Evolutionary conservation across 2,113 vertebrate species (phyloP).

Genomic region (Aspiorhynchus laticeps): DNA sequence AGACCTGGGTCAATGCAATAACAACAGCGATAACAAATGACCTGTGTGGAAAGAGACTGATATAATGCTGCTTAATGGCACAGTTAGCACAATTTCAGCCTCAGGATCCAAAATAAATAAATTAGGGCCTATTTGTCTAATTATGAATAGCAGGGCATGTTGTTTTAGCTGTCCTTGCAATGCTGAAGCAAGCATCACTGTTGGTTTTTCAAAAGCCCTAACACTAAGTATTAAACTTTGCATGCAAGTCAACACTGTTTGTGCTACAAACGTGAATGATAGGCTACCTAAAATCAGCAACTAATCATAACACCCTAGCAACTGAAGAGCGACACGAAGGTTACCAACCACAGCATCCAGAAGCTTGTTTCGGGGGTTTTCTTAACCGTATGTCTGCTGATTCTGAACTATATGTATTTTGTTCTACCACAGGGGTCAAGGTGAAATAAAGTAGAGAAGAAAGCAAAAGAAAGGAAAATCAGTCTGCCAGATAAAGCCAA

Average conservation of each 20-base stretch:
- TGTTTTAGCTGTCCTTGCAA: background rate
- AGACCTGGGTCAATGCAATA: slow-evolving; percentile 40
- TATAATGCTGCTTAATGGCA: slow-evolving; percentile 9
- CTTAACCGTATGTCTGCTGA: background rate
- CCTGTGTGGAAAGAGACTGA: slow-evolving; percentile 14
- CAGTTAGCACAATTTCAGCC: slow-evolving; percentile 14
- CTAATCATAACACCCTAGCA: no score
- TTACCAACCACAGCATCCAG: background rate
- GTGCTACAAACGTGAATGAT: background rate
- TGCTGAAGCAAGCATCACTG: background rate
- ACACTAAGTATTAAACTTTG: background rate
- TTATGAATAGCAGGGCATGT: background rate
- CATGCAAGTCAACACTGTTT: background rate
- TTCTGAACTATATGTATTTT: background rate
- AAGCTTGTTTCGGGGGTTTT: background rate
- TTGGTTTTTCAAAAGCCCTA: background rate
- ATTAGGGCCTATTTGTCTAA: background rate
- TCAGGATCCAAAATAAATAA: slow-evolving; percentile 15
- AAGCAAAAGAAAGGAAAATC: slow-evolving; percentile 44
- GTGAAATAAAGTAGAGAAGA: background rate
- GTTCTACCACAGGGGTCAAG: background rate
- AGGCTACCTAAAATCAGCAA: background rate
- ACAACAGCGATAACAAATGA: slow-evolving; percentile 5
- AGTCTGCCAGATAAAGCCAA: slow-evolving; percentile 39
- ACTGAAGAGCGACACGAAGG: background rate